These are phyloP conservation scores for Ammodytes marinus DNA, from an alignment of 2,113 vertebrate species.

Conservation along the genomic window DNA sequence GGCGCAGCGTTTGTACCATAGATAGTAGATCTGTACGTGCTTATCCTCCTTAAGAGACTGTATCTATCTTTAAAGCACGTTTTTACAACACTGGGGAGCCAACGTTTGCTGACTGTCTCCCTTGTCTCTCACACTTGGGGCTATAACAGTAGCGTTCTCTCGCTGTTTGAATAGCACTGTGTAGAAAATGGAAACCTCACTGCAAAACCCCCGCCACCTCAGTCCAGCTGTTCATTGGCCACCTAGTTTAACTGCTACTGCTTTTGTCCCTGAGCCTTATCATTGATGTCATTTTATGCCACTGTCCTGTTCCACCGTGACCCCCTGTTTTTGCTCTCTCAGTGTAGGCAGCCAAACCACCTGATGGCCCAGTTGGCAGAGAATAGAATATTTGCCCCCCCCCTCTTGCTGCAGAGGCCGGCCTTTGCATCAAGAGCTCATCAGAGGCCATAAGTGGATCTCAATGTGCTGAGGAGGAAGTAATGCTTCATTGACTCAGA, in stretches of 20 bases:
- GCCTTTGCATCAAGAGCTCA: conserved; percentile 36
- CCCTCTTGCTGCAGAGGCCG: conserved; percentile 13
- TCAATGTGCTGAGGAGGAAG: conserved; percentile 50
- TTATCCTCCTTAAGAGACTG: conserved; percentile 19
- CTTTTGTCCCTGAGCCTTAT: conserved; percentile 13
- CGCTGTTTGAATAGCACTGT: conserved; percentile 30
- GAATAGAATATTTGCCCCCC: conserved; percentile 1
- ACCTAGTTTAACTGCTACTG: conserved; percentile 53
- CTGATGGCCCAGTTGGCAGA: conserved; percentile 21
- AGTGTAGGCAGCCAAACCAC: conserved; percentile 17
- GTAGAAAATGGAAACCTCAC: conserved; percentile 48
- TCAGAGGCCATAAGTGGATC: conserved; percentile 36
- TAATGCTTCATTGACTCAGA: conserved; percentile 11
- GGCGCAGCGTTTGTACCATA: no score
- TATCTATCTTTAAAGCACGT: background rate
- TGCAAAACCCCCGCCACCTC: background rate
- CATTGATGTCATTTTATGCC: conserved; percentile 8
- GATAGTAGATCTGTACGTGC: background rate
- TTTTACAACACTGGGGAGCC: conserved; percentile 12
- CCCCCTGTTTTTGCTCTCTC: background rate
- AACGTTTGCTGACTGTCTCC: conserved; percentile 1
- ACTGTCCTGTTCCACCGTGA: conserved; percentile 7
- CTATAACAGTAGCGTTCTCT: conserved; percentile 2
- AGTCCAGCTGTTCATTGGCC: conserved; percentile 22
- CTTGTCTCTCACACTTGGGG: background rate